These are phyloP conservation scores for Donacobius atricapilla DNA, from an alignment of 2,113 vertebrate genomes.

Conservation along the genomic window DNA sequence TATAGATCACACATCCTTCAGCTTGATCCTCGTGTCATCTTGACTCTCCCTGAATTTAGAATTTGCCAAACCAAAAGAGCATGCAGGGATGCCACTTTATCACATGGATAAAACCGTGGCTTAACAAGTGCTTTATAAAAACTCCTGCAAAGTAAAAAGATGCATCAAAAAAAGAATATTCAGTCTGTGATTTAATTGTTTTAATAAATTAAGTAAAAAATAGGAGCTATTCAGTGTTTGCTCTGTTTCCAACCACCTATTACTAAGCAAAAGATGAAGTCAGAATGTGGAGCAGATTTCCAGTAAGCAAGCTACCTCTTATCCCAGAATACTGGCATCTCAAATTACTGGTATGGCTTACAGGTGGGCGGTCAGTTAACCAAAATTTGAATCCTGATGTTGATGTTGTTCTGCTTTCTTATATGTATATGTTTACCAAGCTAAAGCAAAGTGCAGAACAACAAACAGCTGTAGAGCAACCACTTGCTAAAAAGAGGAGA, in stretches of 20 bases:
- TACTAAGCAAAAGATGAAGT: background rate
- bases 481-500: background rate
- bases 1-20: background rate
- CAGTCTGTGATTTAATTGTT: background rate
- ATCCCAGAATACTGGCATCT: background rate
- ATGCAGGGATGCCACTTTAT: background rate
- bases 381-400: background rate
- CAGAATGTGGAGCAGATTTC: background rate
- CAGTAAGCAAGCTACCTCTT: background rate
- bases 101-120: background rate
- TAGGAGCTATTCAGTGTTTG: background rate
- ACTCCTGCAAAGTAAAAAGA: accelerated
- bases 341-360: background rate
- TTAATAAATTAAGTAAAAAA: background rate
- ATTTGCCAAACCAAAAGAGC: background rate
- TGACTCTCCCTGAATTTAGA: background rate
- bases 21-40: background rate
- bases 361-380: background rate
- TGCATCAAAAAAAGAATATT: background rate
- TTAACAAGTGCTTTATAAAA: background rate
- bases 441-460: conserved; percentile 6
- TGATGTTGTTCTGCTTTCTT: background rate
- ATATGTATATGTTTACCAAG: background rate
- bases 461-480: background rate
- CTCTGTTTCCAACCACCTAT: background rate